Percentiles rank a stretch among this genome's conserved stretches.
Conservation (phyloP, 30 jellyfish, hydroid and myxozoan species). For the Turritopsis dohrnii region DNA sequence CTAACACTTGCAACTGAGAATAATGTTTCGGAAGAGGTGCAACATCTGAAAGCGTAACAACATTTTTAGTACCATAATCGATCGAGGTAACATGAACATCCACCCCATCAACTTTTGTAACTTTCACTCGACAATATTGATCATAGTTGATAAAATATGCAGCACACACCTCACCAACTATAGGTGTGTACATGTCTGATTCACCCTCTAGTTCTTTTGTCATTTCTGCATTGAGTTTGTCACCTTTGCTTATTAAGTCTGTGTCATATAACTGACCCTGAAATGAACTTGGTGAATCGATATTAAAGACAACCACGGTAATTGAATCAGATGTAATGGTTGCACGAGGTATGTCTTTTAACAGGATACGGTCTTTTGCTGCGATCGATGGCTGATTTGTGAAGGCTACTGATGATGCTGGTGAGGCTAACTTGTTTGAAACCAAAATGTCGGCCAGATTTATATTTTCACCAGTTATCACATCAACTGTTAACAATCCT, state of each 20-base stretch:
- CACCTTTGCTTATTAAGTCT: background rate
- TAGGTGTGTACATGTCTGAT: constrained; percentile 31
- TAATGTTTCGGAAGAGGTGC: constrained; percentile 56
- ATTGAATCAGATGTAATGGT: background rate
- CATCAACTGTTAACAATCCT: constrained; percentile 2
- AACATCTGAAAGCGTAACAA: constrained; percentile 38
- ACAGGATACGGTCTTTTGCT: background rate
- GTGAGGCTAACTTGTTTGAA: background rate
- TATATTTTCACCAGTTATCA: background rate
- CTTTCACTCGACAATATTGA: constrained; percentile 69
- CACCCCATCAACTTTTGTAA: constrained; percentile 30
- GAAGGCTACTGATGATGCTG: background rate
- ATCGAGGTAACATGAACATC: constrained; percentile 29
- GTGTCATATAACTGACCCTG: constrained; percentile 7
- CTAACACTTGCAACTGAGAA: constrained; percentile 51
- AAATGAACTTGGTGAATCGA: background rate
- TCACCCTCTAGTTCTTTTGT: constrained; percentile 6
- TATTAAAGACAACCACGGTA: background rate
- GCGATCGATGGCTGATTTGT: background rate
- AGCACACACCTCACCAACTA: constrained; percentile 56
- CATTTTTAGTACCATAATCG: constrained; percentile 69
- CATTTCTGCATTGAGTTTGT: constrained; percentile 20
- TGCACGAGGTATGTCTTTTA: background rate
- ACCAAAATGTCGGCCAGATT: background rate
- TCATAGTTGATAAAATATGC: constrained; percentile 59